phyloP scores from a whole-genome alignment of 2,797 vertebrate genomes.

The Melanotaenia trifasciata region DNA sequence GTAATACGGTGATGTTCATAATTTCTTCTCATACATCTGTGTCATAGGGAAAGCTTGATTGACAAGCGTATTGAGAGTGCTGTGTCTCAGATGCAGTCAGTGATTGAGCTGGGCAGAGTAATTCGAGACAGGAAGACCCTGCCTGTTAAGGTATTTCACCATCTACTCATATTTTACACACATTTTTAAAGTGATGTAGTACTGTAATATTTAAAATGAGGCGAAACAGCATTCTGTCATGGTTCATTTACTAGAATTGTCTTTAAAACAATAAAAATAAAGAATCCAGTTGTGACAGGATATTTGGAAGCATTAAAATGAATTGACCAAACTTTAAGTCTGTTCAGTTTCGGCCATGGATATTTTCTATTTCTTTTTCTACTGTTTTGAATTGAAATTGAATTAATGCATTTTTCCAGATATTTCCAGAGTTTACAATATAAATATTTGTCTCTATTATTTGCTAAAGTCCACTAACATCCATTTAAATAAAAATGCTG shows the following conservation, averaged over 20 bases:
- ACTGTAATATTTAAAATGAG: no score
- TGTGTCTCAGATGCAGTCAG: slow-evolving; percentile 95
- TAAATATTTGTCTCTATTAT: no score
- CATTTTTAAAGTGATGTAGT: background rate
- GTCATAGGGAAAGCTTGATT: slow-evolving; percentile 90
- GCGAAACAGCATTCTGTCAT: background rate
- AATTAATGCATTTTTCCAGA: no score
- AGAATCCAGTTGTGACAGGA: background rate
- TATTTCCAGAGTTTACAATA: no score
- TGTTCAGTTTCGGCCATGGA: no score
- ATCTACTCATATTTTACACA: background rate
- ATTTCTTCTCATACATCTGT: slow-evolving; percentile 28
- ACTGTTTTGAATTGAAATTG: no score
- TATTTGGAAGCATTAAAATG: background rate
- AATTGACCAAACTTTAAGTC: background rate
- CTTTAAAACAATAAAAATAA: background rate
- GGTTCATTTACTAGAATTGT: background rate
- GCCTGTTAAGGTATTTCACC: slow-evolving; percentile 90
- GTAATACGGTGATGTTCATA: background rate
- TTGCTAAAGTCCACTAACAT: no score
- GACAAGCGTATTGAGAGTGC: slow-evolving; percentile 94
- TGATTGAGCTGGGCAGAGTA: slow-evolving; percentile 97
- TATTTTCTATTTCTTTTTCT: no score
- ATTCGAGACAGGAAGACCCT: slow-evolving; percentile 97
- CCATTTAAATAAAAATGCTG: no score